Conservation (phyloP, 2,113 vertebrate genomes). For the Hemichromis elongatus region DNA sequence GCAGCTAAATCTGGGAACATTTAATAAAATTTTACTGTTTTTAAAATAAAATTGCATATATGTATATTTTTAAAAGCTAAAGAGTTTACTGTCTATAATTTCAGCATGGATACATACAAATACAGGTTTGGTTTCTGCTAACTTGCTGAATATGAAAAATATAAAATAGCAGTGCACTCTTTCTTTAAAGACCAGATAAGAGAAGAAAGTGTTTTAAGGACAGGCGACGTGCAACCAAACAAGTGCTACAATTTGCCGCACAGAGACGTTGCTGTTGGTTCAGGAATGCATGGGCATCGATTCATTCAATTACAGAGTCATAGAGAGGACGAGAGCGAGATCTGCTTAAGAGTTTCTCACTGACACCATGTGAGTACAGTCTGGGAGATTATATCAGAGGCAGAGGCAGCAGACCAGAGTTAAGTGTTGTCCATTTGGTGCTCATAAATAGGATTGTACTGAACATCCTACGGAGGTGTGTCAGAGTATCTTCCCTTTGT, state of each 20-base stretch:
- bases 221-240: background rate
- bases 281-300: background rate
- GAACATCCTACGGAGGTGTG: constrained; percentile 13
- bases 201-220: background rate
- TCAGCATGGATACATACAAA: background rate
- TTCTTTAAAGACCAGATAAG: background rate
- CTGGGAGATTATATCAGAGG: constrained; percentile 15
- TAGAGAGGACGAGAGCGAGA: background rate
- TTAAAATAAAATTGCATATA: background rate
- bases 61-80: background rate
- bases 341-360: background rate
- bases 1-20: background rate
- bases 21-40: background rate
- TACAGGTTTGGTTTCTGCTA: background rate
- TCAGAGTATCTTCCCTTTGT: background rate
- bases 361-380: constrained; percentile 11
- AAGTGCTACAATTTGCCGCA: background rate
- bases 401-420: constrained; percentile 8
- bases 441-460: constrained; percentile 37
- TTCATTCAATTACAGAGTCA: constrained; percentile 15
- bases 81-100: background rate
- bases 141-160: background rate
- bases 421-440: constrained; percentile 20
- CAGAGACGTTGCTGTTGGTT: background rate
- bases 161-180: background rate